Base-by-base conservation (phyloP, 1,140 invertebrate genomes). In the Palaemon carinicauda region DNA sequence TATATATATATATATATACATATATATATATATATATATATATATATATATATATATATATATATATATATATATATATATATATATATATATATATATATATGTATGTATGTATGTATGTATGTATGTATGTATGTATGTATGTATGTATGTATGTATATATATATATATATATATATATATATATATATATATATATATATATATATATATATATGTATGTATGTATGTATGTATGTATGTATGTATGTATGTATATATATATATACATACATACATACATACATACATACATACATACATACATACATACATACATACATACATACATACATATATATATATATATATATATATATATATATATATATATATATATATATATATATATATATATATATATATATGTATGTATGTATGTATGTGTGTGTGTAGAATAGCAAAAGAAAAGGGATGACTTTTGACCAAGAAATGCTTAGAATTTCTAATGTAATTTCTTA, bases 1-100 rank as follows among this genome's bases (percentile, higher is more conserved):
- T n/a, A n/a, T n/a, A n/a, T n/a, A n/a, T n/a, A n/a, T n/a, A n/a
- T n/a, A n/a, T n/a, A n/a, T n/a, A n/a, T n/a, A n/a, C n/a, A n/a
- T n/a, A n/a, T n/a, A 75, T 75, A 75, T 75, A 75, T 75, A 75
- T 75, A 75, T 75, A 75, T 75, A 75, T 75, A 75, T 75, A 75
- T 75, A 75, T 75, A 75, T 75, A 75, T 75, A 75, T 75, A 75
- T 75, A 75, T 75, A 75, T 75, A 75, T 75, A 75, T 75, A 75
- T 75, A 75, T 75, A 75, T 75, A 75, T 75, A 75, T 75, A 75
- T 75, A 31, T 75, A 75, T 75, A 31, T 75, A 75, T 17, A 75
- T 75, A 75, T 75, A 75, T 75, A 75, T 75, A 31, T 31, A 75
- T 75, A 31, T 33, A 29, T 73, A 29, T 73, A 73, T 29, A 29